Percentiles rank a stretch among this genome's conserved stretches.
Evolutionary conservation across 2,113 vertebrate genomes (phyloP).

Genomic region (Coptodon rendalli): DNA sequence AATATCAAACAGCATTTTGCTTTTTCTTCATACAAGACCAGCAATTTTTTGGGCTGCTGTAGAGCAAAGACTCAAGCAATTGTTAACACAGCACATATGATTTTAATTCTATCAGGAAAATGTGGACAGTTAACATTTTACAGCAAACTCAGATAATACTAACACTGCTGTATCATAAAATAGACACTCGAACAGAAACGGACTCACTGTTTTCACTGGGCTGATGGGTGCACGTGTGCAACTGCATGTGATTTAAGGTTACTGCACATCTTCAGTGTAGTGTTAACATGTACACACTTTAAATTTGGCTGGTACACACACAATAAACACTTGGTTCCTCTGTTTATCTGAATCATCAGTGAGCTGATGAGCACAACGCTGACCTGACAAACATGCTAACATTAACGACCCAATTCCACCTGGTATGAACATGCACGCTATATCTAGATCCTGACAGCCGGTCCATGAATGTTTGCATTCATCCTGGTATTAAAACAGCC

Average conservation of each 20-base stretch:
- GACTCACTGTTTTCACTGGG: background rate
- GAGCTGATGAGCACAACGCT: background rate
- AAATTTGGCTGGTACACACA: conserved; percentile 1
- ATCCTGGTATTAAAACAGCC: background rate
- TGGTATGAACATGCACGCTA: background rate
- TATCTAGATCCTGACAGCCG: background rate
- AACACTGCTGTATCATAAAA: conserved; percentile 41
- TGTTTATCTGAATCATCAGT: background rate
- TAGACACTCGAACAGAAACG: conserved; percentile 29
- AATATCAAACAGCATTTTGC: conserved; percentile 31
- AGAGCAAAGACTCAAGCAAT: conserved; percentile 8
- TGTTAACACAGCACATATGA: conserved; percentile 12
- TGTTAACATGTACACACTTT: background rate
- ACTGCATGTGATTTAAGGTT: conserved; percentile 1
- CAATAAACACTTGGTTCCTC: background rate
- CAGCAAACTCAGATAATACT: conserved; percentile 1
- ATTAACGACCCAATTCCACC: background rate
- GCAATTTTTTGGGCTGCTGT: background rate
- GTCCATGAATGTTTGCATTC: background rate
- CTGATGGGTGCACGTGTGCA: background rate
- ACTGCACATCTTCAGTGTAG: background rate
- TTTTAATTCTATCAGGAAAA: conserved; percentile 24
- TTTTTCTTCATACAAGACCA: conserved; percentile 29
- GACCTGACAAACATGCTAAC: background rate
- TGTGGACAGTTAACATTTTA: background rate